Evolutionary conservation across 2,113 vertebrate species (phyloP), one percentile per base, ranked within the genome.

Genomic region (Cyprinodon tularosa): DNA sequence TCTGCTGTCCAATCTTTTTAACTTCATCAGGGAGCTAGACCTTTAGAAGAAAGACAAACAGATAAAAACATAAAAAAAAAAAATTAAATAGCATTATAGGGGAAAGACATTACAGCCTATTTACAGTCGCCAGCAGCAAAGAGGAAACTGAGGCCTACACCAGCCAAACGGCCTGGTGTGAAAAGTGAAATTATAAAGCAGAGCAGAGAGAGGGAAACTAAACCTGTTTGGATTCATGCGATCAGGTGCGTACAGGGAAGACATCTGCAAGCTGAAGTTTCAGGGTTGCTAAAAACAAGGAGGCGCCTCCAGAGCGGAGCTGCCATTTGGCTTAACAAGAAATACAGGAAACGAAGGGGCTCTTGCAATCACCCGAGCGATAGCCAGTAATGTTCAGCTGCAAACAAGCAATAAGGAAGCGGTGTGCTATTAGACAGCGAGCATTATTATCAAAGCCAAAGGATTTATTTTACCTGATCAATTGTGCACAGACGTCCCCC

Each of bases 291-390:
- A 71, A 13, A 67, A 66, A 61, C 62, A 53, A 78, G 81, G 80
- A 81, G 90, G 86, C 89, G 82, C 83, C 73, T 50, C 73, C 85
- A 64, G 77, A 71, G 50, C 50, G 59, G 42, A 74, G 86, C 86
- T 89, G 85, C 92, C 88, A 85, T 93, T 91, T 91, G 90, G 91
- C 88, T 89, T 17, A 93, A 93, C 92, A 86, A 94, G 93, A 94
- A 94, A 93, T 94, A 94, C 94, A 94, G 94, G 94, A 94, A 94
- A 92, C 91, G 90, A 72, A 89, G 88, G 86, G 88, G 84, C 83
- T 90, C 83, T 61, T 89, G 87, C 81, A 90, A 78, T 69, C 78
- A 78, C 68, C 80, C 73, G 75, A 82, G 78, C 73, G 60, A 84
- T 74, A 88, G 84, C 83, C 90, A 87, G 38, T 86, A 75, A 76